These are phyloP conservation scores for Cherax destructor DNA, from an alignment of 1,140 invertebrate genomes.

Conservation along the genomic window DNA sequence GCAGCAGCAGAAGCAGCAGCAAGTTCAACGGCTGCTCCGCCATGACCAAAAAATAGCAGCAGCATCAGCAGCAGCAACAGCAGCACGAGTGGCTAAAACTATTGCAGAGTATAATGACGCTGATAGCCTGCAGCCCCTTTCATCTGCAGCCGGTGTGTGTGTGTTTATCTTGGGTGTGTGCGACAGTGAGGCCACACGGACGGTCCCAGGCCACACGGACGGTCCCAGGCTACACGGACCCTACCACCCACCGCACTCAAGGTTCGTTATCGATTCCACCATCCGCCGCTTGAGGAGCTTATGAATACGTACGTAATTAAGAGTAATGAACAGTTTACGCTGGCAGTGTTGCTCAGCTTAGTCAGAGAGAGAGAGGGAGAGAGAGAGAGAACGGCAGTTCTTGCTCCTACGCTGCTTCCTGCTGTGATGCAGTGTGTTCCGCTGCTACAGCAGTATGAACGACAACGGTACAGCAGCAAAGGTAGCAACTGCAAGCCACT, in stretches of 20 bases:
- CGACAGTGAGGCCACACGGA: not conserved
- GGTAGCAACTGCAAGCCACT: no score
- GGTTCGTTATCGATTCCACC: slow-evolving; percentile 27
- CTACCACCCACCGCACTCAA: not conserved
- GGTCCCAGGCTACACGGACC: not conserved
- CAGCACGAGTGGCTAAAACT: slow-evolving; percentile 16
- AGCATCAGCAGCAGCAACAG: not conserved
- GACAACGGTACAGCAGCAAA: no score
- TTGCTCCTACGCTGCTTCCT: not conserved
- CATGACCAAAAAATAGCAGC: not conserved
- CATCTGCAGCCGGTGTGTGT: slow-evolving; percentile 1
- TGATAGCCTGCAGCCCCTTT: slow-evolving; percentile 9
- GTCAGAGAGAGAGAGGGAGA: not conserved
- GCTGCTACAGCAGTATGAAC: not conserved
- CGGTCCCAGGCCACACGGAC: not conserved
- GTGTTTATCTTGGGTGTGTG: slow-evolving; percentile 20
- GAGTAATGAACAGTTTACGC: slow-evolving; percentile 33
- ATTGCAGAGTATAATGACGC: slow-evolving; percentile 12
- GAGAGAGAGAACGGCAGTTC: not conserved
- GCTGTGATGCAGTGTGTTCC: not conserved
- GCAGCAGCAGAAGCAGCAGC: not conserved
- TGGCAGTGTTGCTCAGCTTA: not conserved
- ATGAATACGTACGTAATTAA: slow-evolving; percentile 40
- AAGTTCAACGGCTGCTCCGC: no score
- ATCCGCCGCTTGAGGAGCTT: slow-evolving; percentile 31